These are phyloP conservation scores for Clavelina lepadiformis DNA, from an alignment of 23 tunicate genomes.

Conservation along the genomic window DNA sequence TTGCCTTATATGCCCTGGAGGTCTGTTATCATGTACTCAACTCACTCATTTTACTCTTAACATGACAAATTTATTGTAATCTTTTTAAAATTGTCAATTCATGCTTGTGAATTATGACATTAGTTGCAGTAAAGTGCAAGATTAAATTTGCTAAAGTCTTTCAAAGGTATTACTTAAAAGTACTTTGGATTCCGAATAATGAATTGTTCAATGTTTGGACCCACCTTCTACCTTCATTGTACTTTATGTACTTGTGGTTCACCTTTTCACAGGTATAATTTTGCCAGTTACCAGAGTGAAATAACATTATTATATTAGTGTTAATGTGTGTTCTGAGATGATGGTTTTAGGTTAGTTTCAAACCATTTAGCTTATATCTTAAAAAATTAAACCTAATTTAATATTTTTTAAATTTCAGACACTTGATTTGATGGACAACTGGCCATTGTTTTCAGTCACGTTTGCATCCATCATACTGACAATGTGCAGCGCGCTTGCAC, in stretches of 20 bases:
- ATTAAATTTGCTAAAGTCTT: too few relatives aligned
- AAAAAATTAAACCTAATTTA: too few relatives aligned
- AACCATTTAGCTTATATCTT: too few relatives aligned
- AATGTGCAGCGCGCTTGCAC: slow-evolving; percentile 40
- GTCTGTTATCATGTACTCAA: background rate
- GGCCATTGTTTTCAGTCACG: slow-evolving; percentile 44
- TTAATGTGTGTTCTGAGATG: too few relatives aligned
- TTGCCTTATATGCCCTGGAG: slow-evolving; percentile 44
- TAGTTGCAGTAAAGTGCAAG: too few relatives aligned
- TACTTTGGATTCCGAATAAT: slow-evolving; percentile 57
- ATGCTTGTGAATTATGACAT: too few relatives aligned
- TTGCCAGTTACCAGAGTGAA: too few relatives aligned
- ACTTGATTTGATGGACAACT: slow-evolving; percentile 23
- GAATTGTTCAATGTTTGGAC: slow-evolving; percentile 71
- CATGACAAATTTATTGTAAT: too few relatives aligned
- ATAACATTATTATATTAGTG: too few relatives aligned
- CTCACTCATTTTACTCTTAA: too few relatives aligned
- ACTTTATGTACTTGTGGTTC: slow-evolving; percentile 40
- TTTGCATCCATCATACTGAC: slow-evolving; percentile 11
- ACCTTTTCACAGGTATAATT: slow-evolving; percentile 26
- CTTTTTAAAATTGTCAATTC: too few relatives aligned
- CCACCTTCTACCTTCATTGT: slow-evolving; percentile 49
- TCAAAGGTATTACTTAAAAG: slow-evolving; percentile 62
- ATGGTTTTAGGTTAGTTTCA: too few relatives aligned
- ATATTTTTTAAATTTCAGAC: slow-evolving; percentile 14